A percentile compares a stretch with the other conserved stretches of the same genome.
Evolutionary conservation across 2,888 invertebrate species (phyloP).

Genomic region (Dynastes hyllus): DNA sequence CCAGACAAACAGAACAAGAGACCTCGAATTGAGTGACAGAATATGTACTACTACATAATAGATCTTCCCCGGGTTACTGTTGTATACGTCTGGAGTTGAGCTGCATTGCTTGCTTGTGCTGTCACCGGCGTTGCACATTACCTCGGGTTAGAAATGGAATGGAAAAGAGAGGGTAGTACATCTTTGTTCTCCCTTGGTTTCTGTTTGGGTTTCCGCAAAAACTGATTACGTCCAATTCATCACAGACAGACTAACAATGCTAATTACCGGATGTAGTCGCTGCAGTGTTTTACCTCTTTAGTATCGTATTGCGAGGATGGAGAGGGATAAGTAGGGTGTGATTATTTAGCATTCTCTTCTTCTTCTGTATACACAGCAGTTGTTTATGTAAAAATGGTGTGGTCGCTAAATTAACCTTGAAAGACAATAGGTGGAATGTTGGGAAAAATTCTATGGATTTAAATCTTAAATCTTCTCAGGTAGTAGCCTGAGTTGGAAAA

Average conservation of each 20-base stretch:
- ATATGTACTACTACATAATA: constrained; percentile 38
- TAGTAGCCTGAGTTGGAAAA: too few relatives aligned
- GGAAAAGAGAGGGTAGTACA: not conserved
- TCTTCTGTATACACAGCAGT: too few relatives aligned
- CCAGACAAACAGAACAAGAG: constrained; percentile 40
- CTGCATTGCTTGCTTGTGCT: constrained; percentile 6
- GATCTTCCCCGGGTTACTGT: not conserved
- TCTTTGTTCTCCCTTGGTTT: not conserved
- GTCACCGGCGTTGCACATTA: not conserved
- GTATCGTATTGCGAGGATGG: constrained; percentile 26
- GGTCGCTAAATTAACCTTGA: too few relatives aligned
- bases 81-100: not conserved
- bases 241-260: constrained; percentile 41
- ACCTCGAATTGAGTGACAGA: constrained; percentile 43
- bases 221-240: constrained; percentile 40
- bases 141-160: not conserved
- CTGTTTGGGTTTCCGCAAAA: constrained; percentile 33
- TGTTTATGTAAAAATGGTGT: too few relatives aligned
- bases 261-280: constrained; percentile 40
- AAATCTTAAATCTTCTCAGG: too few relatives aligned
- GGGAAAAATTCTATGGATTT: too few relatives aligned
- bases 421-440: too few relatives aligned
- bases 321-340: not conserved
- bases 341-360: constrained; percentile 5
- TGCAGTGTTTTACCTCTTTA: constrained; percentile 25